Evolutionary conservation across 1,140 invertebrate species (phyloP).

Genomic region (Drosophila carrolli): DNA sequence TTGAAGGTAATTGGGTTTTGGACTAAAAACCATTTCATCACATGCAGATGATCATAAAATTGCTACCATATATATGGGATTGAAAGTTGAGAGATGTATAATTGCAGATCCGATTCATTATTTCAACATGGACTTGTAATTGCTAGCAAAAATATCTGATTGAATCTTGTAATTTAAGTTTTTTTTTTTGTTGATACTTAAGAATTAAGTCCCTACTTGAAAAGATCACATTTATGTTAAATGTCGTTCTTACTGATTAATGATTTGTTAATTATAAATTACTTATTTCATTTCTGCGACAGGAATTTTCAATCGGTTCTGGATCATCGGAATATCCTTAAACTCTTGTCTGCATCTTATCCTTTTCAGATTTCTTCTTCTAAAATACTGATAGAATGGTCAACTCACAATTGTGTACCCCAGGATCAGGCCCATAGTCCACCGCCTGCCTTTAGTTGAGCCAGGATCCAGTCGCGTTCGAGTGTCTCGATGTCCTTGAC

Average conservation of each 20-base stretch:
- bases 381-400: too few species aligned
- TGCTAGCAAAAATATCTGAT: background rate
- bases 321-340: background rate
- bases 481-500: constrained; percentile 32
- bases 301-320: too few species aligned
- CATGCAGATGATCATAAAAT: background rate
- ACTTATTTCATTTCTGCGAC: too few species aligned
- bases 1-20: background rate
- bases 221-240: too few species aligned
- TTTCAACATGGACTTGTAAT: background rate
- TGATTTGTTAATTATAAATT: too few species aligned
- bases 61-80: background rate
- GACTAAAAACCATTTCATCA: background rate
- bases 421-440: constrained; percentile 68
- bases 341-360: background rate
- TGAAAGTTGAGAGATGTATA: background rate
- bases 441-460: constrained; percentile 21
- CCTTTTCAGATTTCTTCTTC: too few species aligned
- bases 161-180: too few species aligned
- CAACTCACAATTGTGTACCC: constrained; percentile 75
- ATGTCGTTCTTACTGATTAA: too few species aligned
- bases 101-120: background rate
- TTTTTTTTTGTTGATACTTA: too few species aligned
- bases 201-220: too few species aligned
- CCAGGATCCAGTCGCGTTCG: constrained; percentile 47